Conservation (phyloP, 2,797 vertebrate genomes). For the Manis crassicaudata region DNA sequence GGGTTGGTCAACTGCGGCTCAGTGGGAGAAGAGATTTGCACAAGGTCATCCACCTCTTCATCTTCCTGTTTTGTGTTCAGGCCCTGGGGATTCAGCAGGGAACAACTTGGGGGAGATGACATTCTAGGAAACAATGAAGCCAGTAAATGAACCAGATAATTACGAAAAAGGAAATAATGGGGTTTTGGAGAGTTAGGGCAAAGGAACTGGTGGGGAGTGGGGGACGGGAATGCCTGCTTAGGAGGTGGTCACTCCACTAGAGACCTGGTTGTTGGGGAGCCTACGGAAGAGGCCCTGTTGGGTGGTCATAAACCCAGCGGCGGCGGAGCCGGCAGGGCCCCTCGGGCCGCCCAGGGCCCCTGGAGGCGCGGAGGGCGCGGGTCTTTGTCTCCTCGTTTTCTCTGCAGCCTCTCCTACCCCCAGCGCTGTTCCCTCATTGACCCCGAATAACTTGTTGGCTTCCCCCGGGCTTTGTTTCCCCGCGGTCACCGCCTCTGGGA, state of each 20-base stretch:
- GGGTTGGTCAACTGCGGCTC: not conserved
- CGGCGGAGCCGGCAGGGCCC: not conserved
- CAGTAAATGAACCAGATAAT: conserved; percentile 36
- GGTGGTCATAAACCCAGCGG: not conserved
- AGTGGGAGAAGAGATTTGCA: not conserved
- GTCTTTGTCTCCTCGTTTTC: conserved; percentile 71
- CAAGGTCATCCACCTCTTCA: conserved; percentile 13
- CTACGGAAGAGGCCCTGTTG: not conserved
- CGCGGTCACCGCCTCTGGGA: conserved; percentile 40
- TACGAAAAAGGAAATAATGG: not conserved
- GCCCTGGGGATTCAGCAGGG: conserved; percentile 32
- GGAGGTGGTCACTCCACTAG: not conserved
- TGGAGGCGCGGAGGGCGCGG: not conserved
- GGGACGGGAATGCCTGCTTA: not conserved
- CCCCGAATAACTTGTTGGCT: conserved; percentile 74
- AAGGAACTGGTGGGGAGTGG: not conserved
- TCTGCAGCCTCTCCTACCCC: conserved; percentile 46
- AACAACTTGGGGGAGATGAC: conserved; percentile 66
- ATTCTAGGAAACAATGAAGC: conserved; percentile 54
- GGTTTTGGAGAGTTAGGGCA: not conserved
- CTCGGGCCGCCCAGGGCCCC: not conserved
- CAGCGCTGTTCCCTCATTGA: conserved; percentile 33
- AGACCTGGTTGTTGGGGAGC: not conserved
- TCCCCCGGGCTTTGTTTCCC: conserved; percentile 61
- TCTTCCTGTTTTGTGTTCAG: not conserved